phyloP scores from a whole-genome alignment of 2,113 vertebrate genomes.

The Plotosus lineatus region DNA sequence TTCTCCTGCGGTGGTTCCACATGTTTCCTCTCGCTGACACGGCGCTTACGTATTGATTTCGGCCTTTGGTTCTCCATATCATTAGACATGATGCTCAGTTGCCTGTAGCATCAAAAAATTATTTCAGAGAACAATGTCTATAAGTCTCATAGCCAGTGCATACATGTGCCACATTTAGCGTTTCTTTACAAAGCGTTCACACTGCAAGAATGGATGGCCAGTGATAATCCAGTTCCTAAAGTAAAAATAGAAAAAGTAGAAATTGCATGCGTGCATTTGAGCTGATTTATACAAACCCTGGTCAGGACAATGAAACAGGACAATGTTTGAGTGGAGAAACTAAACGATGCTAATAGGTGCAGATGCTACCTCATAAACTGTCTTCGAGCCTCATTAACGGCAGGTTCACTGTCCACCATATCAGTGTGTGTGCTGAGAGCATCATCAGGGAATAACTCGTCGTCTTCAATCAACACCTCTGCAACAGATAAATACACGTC shows the following conservation, averaged over 20 bases:
- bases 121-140: not conserved
- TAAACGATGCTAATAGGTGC: not conserved
- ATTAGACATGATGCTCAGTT: conserved; percentile 85
- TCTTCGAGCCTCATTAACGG: conserved; percentile 80
- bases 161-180: not conserved
- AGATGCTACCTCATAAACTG: conserved; percentile 84
- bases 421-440: conserved; percentile 87
- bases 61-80: conserved; percentile 78
- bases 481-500: conserved; percentile 22
- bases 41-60: conserved; percentile 71
- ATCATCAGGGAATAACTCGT: conserved; percentile 81
- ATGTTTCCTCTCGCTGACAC: conserved; percentile 73
- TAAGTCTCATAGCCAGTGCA: not conserved
- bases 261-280: not conserved
- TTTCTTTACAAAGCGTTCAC: not conserved
- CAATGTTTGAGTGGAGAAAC: not conserved
- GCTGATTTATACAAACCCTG: not conserved
- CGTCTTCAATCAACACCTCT: conserved; percentile 77
- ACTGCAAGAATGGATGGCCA: not conserved
- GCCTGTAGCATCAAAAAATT: conserved; percentile 64
- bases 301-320: not conserved
- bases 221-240: not conserved
- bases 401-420: conserved; percentile 81
- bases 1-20: conserved; percentile 64
- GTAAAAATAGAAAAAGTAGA: too few species aligned